Conservation (phyloP, 2,797 vertebrate genomes). For the Rhabdomys pumilio region DNA sequence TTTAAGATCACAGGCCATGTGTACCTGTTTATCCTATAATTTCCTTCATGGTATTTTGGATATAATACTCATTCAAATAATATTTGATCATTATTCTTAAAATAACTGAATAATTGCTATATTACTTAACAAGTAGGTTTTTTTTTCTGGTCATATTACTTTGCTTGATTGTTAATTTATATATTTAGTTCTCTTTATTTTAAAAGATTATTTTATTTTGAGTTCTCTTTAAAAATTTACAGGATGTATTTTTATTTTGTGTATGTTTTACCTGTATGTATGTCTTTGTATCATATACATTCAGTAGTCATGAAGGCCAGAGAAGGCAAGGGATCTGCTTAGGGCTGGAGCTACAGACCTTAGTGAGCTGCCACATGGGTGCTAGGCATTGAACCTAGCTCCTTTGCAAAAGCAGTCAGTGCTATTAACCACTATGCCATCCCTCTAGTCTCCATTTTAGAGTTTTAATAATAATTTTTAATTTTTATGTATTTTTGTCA, state of each 20-base stretch:
- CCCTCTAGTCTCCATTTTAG: neutral
- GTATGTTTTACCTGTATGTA: neutral
- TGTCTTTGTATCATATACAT: neutral
- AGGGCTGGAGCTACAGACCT: neutral
- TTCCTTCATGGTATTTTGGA: neutral
- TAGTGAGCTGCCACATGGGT: neutral
- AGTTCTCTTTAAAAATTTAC: neutral
- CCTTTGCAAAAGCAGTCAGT: neutral
- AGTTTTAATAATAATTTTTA: constrained; percentile 19
- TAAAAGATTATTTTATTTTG: constrained; percentile 2
- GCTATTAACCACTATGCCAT: neutral
- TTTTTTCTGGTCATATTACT: neutral
- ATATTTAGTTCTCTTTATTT: neutral
- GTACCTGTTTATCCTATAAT: neutral
- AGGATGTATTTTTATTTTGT: neutral
- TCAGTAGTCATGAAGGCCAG: neutral
- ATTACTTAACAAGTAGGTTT: neutral
- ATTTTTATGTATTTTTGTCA: neutral
- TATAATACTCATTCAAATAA: neutral
- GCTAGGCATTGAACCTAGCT: neutral
- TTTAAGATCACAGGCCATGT: neutral
- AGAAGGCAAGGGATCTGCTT: neutral
- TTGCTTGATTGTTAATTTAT: constrained; percentile 33
- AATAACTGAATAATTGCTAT: neutral
- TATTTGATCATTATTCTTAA: constrained; percentile 35